Evolutionary conservation across 2,113 vertebrate genomes (phyloP).

Genomic region (Gymnogyps californianus): DNA sequence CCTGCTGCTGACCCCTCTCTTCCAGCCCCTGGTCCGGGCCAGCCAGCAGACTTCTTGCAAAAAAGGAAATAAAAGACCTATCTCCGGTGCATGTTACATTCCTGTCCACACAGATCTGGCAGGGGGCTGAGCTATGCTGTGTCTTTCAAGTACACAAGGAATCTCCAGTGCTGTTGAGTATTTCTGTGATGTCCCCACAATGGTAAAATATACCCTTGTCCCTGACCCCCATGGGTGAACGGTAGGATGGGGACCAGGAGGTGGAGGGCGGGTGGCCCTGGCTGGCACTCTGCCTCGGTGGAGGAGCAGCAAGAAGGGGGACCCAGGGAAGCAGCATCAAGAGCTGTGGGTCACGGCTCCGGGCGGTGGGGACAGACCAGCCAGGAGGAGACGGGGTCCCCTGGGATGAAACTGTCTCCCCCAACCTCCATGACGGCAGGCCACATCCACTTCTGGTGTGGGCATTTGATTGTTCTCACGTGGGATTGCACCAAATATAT

Average conservation of each 20-base stretch:
- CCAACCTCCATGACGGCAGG: not conserved
- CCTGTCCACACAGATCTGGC: not conserved
- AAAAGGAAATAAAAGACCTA: not conserved
- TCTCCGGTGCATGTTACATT: not conserved
- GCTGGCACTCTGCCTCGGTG: not conserved
- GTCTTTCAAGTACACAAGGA: not conserved
- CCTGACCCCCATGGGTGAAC: accelerated
- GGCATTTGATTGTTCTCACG: not conserved
- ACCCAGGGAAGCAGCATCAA: not conserved
- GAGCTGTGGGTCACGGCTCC: accelerated
- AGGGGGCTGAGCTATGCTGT: not conserved
- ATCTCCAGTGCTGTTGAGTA: not conserved
- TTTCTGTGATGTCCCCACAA: not conserved
- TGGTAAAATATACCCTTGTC: not conserved
- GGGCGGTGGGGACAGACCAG: not conserved
- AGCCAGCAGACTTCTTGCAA: not conserved
- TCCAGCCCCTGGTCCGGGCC: not conserved
- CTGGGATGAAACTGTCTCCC: not conserved
- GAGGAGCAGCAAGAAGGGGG: not conserved
- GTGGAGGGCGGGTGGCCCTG: not conserved
- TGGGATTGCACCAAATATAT: not conserved
- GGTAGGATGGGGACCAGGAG: not conserved
- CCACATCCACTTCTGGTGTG: not conserved
- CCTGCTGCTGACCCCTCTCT: not conserved
- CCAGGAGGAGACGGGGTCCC: not conserved